Percentiles rank a stretch among this genome's conserved stretches.
Evolutionary conservation across 2,888 invertebrate species (phyloP).

Genomic region (Meganola albula): DNA sequence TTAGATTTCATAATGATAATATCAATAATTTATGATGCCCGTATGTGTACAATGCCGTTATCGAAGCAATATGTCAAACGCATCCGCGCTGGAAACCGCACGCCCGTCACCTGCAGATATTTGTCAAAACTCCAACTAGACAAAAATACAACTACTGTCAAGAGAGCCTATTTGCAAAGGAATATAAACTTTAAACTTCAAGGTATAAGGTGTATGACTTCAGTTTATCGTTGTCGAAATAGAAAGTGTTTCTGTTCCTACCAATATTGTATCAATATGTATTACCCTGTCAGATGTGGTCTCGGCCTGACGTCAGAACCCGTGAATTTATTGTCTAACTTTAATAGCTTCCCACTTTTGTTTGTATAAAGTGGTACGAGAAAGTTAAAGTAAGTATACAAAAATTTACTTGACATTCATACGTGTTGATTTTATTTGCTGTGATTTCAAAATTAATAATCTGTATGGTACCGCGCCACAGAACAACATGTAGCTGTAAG

Average conservation of each 20-base stretch:
- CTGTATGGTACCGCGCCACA: no score
- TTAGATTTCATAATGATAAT: slow-evolving; percentile 32
- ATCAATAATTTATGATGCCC: slow-evolving; percentile 56
- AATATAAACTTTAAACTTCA: slow-evolving; percentile 32
- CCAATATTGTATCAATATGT: slow-evolving; percentile 63
- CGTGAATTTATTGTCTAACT: slow-evolving; percentile 61
- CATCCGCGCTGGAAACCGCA: slow-evolving; percentile 63
- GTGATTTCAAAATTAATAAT: no score
- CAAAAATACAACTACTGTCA: slow-evolving; percentile 31
- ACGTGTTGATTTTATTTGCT: no score
- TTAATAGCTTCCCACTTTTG: slow-evolving; percentile 43
- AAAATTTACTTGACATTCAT: no score
- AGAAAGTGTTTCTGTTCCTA: slow-evolving; percentile 30
- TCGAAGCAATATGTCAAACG: slow-evolving; percentile 71
- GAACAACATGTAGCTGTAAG: no score
- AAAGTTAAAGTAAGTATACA: no score
- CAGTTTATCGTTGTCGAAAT: slow-evolving; percentile 6
- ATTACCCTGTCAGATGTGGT: slow-evolving; percentile 59
- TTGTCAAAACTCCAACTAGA: slow-evolving; percentile 67
- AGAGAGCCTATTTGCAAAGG: slow-evolving; percentile 11
- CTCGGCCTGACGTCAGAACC: slow-evolving; percentile 45
- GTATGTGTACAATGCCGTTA: slow-evolving; percentile 54
- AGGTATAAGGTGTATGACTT: neutral
- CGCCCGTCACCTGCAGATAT: slow-evolving; percentile 72
- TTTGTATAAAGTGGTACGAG: no score